phyloP scores from a whole-genome alignment of 1,140 invertebrate species.

The Drosophila chauvacae region DNA sequence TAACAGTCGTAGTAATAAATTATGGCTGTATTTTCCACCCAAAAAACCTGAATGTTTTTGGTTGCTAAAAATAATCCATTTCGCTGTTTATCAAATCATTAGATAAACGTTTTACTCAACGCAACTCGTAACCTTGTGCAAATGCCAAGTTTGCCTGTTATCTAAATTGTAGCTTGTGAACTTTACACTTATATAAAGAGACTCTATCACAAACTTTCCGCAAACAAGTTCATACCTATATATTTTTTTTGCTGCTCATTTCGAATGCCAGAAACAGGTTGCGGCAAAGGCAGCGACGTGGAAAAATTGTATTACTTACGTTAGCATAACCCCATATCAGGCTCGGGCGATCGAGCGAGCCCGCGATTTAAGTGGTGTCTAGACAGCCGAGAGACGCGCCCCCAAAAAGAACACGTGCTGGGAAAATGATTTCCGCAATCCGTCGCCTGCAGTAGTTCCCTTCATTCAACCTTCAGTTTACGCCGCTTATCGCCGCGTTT shows the following conservation, averaged over 20 bases:
- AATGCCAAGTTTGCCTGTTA: slow-evolving; percentile 13
- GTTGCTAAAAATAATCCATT: neutral
- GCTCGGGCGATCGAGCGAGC: neutral
- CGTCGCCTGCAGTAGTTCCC: slow-evolving; percentile 35
- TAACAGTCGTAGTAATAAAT: slow-evolving; percentile 2
- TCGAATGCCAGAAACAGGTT: slow-evolving; percentile 25
- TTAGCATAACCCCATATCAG: slow-evolving; percentile 5
- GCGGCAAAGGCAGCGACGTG: neutral
- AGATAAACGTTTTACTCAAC: slow-evolving; percentile 1
- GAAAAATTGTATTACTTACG: neutral
- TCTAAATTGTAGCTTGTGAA: slow-evolving; percentile 13
- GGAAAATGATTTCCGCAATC: slow-evolving; percentile 47
- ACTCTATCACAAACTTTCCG: slow-evolving; percentile 8
- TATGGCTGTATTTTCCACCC: slow-evolving; percentile 2
- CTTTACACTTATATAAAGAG: slow-evolving; percentile 14
- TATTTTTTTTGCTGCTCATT: slow-evolving; percentile 4
- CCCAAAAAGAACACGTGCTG: slow-evolving; percentile 57
- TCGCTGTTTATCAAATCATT: slow-evolving; percentile 2
- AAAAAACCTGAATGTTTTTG: neutral
- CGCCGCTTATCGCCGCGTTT: slow-evolving; percentile 54
- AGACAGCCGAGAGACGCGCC: slow-evolving; percentile 53
- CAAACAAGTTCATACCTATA: slow-evolving; percentile 6
- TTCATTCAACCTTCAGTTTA: slow-evolving; percentile 67
- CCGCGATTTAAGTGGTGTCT: slow-evolving; percentile 26
- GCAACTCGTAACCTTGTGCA: slow-evolving; percentile 12